These are phyloP conservation scores for Hirudo medicinalis DNA, from an alignment of 1,140 invertebrate species.

Conservation along the genomic window DNA sequence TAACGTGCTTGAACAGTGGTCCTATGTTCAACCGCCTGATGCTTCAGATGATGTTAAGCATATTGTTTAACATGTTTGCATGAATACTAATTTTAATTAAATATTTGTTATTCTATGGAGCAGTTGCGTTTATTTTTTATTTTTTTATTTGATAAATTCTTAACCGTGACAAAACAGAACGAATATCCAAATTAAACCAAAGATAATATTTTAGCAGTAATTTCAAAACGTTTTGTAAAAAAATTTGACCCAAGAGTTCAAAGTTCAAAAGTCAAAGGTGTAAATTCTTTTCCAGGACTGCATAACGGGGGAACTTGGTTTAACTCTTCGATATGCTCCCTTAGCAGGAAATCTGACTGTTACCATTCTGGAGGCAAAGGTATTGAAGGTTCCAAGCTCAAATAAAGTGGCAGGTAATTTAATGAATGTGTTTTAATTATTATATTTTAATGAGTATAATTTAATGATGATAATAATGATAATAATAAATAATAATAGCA, in stretches of 20 bases:
- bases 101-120: too few relatives aligned
- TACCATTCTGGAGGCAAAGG: constrained; percentile 94
- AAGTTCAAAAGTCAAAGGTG: constrained; percentile 69
- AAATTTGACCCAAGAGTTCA: constrained; percentile 99
- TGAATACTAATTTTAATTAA: too few relatives aligned
- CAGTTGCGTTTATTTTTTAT: too few relatives aligned
- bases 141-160: too few relatives aligned
- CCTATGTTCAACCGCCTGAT: neutral
- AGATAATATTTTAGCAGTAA: too few relatives aligned
- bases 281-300: constrained; percentile 46
- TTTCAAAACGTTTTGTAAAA: constrained; percentile 89
- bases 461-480: too few relatives aligned
- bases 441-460: neutral
- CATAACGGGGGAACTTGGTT: constrained; percentile 97
- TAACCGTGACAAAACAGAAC: too few relatives aligned
- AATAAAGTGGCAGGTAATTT: constrained; percentile 78
- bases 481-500: too few relatives aligned
- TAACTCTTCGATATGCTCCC: constrained; percentile 93
- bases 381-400: constrained; percentile 99
- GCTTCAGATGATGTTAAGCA: neutral
- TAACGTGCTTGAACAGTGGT: neutral
- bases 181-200: too few relatives aligned
- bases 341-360: constrained; percentile 95
- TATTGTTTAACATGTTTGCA: neutral
- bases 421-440: neutral